These are phyloP conservation scores for Tetheella fluctuosa DNA, from an alignment of 2,888 invertebrate species.

Conservation along the genomic window DNA sequence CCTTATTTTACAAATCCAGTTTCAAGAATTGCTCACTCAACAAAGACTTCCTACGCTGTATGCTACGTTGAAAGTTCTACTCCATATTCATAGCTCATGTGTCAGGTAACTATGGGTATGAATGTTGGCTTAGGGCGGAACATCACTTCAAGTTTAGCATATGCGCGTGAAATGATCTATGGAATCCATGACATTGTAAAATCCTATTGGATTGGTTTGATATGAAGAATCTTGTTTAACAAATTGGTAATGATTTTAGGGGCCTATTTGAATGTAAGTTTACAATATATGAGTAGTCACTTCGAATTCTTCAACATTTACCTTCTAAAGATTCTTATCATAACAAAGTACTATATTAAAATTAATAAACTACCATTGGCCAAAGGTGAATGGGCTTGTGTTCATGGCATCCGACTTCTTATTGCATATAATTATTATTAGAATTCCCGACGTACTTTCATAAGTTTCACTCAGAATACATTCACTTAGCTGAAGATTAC, in stretches of 20 bases:
- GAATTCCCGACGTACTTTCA: constrained; percentile 55
- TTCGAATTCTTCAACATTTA: neutral
- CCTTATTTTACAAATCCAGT: neutral
- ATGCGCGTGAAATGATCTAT: neutral
- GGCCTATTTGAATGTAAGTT: neutral
- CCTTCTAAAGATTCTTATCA: neutral
- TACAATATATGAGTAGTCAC: neutral
- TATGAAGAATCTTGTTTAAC: too few species aligned
- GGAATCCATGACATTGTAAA: neutral
- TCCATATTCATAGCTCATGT: constrained; percentile 1
- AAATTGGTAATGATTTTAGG: too few species aligned
- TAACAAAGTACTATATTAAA: constrained; percentile 6
- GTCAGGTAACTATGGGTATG: neutral
- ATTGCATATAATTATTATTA: constrained; percentile 50
- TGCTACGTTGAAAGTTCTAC: neutral
- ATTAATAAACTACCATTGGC: constrained; percentile 1
- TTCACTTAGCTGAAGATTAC: constrained; percentile 73
- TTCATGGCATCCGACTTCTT: constrained; percentile 34
- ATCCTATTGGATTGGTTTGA: neutral
- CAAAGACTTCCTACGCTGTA: constrained; percentile 29
- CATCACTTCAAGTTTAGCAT: neutral
- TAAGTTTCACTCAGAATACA: constrained; percentile 67
- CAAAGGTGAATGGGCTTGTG: constrained; percentile 30
- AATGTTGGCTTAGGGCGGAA: too few species aligned
- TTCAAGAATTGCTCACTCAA: constrained; percentile 16